Evolutionary conservation across 2,113 vertebrate species (phyloP), one percentile per base, ranked within the genome.

Genomic region (Rhinopomastus cyanomelas): DNA sequence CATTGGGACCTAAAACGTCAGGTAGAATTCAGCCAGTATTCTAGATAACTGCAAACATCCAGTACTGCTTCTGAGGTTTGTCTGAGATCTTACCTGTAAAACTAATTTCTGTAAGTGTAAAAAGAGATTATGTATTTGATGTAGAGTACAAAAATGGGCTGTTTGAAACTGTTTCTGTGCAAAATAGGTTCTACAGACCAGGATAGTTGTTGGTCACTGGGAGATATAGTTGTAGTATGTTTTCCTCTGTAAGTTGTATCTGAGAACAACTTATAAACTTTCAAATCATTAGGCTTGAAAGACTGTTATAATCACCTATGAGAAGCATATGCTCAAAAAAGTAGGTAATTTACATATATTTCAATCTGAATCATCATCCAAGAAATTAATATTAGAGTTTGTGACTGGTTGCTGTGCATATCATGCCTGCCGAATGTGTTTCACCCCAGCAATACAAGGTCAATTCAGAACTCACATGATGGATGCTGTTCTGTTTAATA

Each of bases 271-370:
- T 81, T 66, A 86, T 52, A 68, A 67, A 56, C 57, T 62, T 88
- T 78, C 44, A 72, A 78, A 95, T 62, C 13, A 26, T 23, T 78
- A 68, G 60, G 44, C 72, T 90, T 88, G 44, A 86, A 36, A 60
- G 61, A 49, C 14, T 46, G 29, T 42, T 83, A 37, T n/a, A 85
- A 90, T 93, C 91, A 44, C 53, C n/a, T 81, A 6, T 89, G 65
- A 91, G 52, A 86, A 48, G 26, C 44, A 71, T 56, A n/a, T n/a
- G 5, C 77, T 84, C 71, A 71, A 93, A 93, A 91, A 74, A 83
- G 60, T 26, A 71, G n/a, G 44, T 64, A 30, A 88, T 86, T 94
- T 94, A 65, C 49, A 53, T 87, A 59, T 5, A 55, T 89, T 86
- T 88, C 11, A 26, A 74, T 60, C 56, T 77, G 64, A 93, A 91